Percentiles rank a stretch among this genome's conserved stretches.
phyloP scores from a whole-genome alignment of 2,113 vertebrate genomes.

The Mastomys natalensis region DNA sequence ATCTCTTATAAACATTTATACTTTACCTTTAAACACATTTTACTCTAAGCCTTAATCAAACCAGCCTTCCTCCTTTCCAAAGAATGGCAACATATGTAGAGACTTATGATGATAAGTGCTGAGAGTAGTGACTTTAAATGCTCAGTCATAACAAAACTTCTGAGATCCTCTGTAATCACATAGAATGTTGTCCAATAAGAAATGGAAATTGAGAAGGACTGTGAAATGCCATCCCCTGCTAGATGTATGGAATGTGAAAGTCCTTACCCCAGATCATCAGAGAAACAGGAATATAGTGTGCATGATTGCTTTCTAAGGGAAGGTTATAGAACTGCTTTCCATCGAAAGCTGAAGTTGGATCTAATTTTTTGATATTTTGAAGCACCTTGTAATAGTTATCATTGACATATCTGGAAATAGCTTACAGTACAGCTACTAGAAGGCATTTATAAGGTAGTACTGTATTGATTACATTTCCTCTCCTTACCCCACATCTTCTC shows the following conservation, averaged over 20 bases:
- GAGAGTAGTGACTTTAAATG: neutral
- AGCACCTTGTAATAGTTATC: too few relatives aligned
- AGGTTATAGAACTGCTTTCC: too few relatives aligned
- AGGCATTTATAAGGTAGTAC: too few relatives aligned
- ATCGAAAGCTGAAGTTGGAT: neutral
- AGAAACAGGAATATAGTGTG: neutral
- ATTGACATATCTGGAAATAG: too few relatives aligned
- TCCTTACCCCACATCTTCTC: too few relatives aligned
- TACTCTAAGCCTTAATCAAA: neutral
- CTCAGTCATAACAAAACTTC: neutral
- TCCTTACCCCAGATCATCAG: neutral
- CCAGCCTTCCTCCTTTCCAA: neutral
- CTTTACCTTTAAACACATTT: neutral
- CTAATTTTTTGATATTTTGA: conserved; percentile 59
- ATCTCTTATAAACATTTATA: neutral
- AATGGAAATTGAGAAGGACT: neutral
- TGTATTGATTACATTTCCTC: too few relatives aligned
- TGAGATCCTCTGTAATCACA: neutral
- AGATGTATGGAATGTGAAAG: neutral
- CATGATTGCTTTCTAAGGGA: too few relatives aligned
- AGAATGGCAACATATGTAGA: neutral
- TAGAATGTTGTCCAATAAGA: neutral
- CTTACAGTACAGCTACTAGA: too few relatives aligned
- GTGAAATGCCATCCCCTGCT: neutral
- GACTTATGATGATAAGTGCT: neutral